These are phyloP conservation scores for Muschampia plurimacula DNA, from an alignment of 2,888 invertebrate species.

Conservation along the genomic window DNA sequence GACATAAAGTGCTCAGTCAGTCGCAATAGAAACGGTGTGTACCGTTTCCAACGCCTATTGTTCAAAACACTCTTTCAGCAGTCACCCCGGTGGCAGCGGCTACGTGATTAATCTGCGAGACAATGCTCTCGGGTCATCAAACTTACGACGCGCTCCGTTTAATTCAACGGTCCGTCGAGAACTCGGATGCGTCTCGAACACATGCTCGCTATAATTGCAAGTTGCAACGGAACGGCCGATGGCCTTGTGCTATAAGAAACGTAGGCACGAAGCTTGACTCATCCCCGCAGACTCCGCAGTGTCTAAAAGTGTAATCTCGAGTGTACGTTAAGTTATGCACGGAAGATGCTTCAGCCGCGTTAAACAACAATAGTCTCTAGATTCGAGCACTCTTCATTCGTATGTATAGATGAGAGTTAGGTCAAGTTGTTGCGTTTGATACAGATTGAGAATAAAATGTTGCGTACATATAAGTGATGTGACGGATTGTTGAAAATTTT, in stretches of 20 bases:
- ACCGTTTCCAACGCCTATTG: constrained; percentile 25
- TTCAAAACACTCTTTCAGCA: constrained; percentile 21
- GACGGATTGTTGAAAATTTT: too few species aligned
- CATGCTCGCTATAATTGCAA: constrained; percentile 44
- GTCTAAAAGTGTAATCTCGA: constrained; percentile 26
- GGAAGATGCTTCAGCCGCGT: constrained; percentile 21
- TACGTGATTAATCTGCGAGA: constrained; percentile 41
- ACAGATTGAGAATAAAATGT: background rate
- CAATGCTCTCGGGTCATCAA: constrained; percentile 59
- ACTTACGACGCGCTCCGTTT: constrained; percentile 52
- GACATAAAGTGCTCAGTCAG: background rate
- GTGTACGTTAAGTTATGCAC: constrained; percentile 17
- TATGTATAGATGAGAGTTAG: background rate
- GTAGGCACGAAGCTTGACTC: constrained; percentile 24
- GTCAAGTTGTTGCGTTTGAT: constrained; percentile 2
- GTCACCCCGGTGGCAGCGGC: constrained; percentile 8
- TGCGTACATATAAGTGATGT: background rate
- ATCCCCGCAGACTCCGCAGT: constrained; percentile 25
- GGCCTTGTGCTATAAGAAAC: constrained; percentile 44
- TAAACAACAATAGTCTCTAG: constrained; percentile 6
- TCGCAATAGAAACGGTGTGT: background rate
- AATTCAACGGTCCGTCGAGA: constrained; percentile 49
- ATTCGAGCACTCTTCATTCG: background rate
- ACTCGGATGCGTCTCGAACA: constrained; percentile 47
- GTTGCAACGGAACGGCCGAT: constrained; percentile 44